Base-by-base conservation (phyloP, 2,888 invertebrate genomes). In the Microplitis manilae region DNA sequence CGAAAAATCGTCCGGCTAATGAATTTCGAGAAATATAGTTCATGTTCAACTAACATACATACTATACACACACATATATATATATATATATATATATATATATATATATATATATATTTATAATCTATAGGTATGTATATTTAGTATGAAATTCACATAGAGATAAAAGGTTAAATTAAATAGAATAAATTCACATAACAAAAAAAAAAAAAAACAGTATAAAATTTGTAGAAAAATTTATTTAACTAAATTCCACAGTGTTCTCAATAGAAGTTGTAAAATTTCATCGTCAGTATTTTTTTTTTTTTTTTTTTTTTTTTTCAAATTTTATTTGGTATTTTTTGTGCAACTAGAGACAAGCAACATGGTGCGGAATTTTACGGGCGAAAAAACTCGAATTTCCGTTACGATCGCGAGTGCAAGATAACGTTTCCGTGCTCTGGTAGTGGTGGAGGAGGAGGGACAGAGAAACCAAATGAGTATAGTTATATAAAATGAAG, bases 381-480 rank as follows among this genome's bases (percentile, higher is more conserved):
- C 64, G 65, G 60, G 64, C 50, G 65, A 73, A 73, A 73, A 73
- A 73, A 73, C 65, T 65, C 65, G 73, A 73, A 73, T 73, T 73
- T 73, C 65, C 65, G 73, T 73, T 73, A 73, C 60, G 73, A 68
- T 74, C 59, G 59, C 50, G 40, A 60, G 65, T 41, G 65, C 71
- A 73, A 73, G 73, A 73, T 73, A 73, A 62, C 65, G 41, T 65
- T 65, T 41, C 65, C 38, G 72, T 64, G 72, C 62, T 50, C 50
- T 40, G 30, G 64, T 59, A 39, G 62, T 71, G 20, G 71, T 65
- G 64, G 65, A 71, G 30, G 71, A 67, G 79, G 68, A 69, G 77
- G 74, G 59, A 75, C 15, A 73, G n/a, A 80, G 65, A 74, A 62
- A 68, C 73, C 74, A 69, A 68, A 76, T 73, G 70, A 13, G 71